Conservation (phyloP, 2,113 vertebrate genomes). For the Eretmochelys imbricata region DNA sequence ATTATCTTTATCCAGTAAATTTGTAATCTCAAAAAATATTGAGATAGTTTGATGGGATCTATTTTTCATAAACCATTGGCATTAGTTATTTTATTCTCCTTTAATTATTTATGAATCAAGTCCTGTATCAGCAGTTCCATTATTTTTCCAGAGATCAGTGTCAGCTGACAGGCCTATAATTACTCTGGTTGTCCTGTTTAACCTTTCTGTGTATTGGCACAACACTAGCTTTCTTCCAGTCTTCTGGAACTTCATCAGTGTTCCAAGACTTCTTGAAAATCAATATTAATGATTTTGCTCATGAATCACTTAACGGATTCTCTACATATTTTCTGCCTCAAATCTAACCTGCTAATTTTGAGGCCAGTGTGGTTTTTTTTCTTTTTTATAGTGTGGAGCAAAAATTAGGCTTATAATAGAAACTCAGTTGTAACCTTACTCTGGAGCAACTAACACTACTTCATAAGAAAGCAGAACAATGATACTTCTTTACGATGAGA, state of each 20-base stretch:
- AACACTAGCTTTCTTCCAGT: not conserved
- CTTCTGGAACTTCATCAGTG: not conserved
- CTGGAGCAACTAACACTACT: not conserved
- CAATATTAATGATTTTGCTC: not conserved
- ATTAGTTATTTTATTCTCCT: no score
- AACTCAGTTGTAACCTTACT: not conserved
- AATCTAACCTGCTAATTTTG: fast-evolving
- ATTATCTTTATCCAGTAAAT: no score
- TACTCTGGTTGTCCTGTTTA: not conserved
- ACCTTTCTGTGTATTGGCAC: not conserved
- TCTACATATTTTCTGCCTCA: not conserved
- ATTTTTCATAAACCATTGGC: no score
- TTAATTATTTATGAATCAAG: no score
- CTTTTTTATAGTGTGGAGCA: not conserved
- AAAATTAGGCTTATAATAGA: fast-evolving
- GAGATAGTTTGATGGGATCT: no score
- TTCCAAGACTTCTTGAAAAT: not conserved
- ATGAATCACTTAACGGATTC: not conserved
- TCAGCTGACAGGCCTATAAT: not conserved
- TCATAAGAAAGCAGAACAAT: not conserved
- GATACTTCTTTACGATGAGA: not conserved
- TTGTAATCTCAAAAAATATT: no score
- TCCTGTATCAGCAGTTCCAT: not conserved
- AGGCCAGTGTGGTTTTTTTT: not conserved
- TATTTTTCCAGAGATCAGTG: not conserved